Evolutionary conservation across 1,140 invertebrate genomes (phyloP).

Genomic region (Parasteatoda tepidariorum): DNA sequence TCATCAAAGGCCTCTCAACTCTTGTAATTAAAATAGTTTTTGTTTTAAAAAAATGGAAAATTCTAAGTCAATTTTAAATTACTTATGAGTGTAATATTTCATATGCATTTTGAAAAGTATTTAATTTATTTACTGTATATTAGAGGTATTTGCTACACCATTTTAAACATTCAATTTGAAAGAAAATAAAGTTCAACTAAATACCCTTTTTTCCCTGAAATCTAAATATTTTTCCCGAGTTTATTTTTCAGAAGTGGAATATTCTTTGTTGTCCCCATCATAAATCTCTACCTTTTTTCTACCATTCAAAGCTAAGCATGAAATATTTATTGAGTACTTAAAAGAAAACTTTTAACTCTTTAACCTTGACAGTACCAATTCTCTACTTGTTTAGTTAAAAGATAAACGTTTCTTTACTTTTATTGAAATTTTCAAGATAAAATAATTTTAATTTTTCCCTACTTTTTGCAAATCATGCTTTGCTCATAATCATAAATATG

Average conservation of each 20-base stretch:
- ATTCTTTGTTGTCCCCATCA: conserved; percentile 17
- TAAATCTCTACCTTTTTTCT: conserved; percentile 26
- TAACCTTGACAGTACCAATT: conserved; percentile 9
- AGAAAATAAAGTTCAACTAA: too few species aligned
- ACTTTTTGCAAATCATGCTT: too few species aligned
- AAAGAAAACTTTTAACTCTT: conserved; percentile 31
- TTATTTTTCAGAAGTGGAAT: conserved; percentile 20
- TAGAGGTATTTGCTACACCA: too few species aligned
- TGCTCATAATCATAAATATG: too few species aligned
- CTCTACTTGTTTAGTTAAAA: not conserved
- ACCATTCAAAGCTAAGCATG: conserved; percentile 18
- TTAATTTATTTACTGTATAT: too few species aligned
- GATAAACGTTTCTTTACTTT: not conserved
- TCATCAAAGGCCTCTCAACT: not conserved
- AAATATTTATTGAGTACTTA: conserved; percentile 47
- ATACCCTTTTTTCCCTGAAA: too few species aligned
- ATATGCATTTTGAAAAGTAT: not conserved
- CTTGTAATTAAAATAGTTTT: not conserved
- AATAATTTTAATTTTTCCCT: not conserved
- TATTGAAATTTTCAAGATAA: not conserved
- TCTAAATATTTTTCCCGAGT: conserved; percentile 25
- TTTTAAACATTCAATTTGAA: too few species aligned
- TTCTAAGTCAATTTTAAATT: conserved; percentile 18
- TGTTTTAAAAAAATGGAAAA: not conserved
- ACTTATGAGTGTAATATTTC: conserved; percentile 3